Evolutionary conservation across 2,113 vertebrate genomes (phyloP).

Genomic region (Pseudonaja textilis): DNA sequence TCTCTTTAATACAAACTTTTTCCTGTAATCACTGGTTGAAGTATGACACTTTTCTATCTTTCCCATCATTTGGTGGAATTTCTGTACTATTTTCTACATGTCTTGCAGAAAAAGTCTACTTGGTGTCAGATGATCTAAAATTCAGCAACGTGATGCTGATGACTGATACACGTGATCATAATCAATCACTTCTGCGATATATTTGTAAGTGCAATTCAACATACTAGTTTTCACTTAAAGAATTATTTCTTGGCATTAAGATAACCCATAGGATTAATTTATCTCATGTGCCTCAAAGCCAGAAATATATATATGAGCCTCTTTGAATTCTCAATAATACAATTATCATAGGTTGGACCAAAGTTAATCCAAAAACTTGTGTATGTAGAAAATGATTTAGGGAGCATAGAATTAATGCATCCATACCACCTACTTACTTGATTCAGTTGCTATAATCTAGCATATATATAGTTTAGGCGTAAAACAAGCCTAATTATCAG

Average conservation of each 20-base stretch:
- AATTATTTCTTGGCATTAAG: background rate
- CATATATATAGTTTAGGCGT: background rate
- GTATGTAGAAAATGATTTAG: background rate
- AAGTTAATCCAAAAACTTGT: background rate
- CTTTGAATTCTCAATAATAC: background rate
- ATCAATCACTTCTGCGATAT: background rate
- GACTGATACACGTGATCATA: background rate
- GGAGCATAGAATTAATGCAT: background rate
- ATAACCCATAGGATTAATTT: background rate
- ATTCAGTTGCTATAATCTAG: background rate
- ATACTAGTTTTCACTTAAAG: background rate
- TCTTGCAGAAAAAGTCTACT: background rate
- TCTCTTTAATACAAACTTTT: too few relatives aligned
- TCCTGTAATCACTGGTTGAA: too few relatives aligned
- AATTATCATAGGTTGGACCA: background rate
- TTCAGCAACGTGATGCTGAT: background rate
- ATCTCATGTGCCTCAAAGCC: background rate
- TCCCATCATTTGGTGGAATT: background rate
- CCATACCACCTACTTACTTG: background rate
- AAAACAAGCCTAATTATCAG: background rate
- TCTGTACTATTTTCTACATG: background rate
- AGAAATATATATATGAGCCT: background rate
- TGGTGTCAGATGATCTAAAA: background rate
- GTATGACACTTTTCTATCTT: too few relatives aligned
- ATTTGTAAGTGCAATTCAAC: background rate